Evolutionary conservation across 2,797 vertebrate genomes (phyloP), one percentile per base, ranked within the genome.

Genomic region (Anguilla pacifica): DNA sequence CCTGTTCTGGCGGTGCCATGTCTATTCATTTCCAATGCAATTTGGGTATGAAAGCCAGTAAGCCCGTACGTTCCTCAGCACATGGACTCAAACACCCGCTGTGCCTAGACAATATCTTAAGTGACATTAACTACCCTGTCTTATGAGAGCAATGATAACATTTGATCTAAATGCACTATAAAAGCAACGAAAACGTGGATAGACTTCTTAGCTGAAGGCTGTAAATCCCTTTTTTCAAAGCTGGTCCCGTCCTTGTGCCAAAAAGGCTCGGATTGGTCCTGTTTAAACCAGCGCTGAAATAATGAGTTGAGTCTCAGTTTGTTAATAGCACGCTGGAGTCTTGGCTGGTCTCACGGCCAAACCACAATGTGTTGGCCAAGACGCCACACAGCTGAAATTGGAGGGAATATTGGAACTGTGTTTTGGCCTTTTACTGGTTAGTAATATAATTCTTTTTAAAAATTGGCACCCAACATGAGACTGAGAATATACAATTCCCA

Each of bases 211-310:
- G 17, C 77, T 81, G 77, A 81, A 46, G 39, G 77, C 11, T 3
- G 6, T 2, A 9, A 49, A 5, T 15, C 10, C 25, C 17, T 1
- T 82, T 46, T n/a, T n/a, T 51, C 22, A 10, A 4, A 85, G 84
- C 84, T 70, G 39, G 7, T 49, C 59, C 22, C 19, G 61, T 35
- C 84, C 17, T 11, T 46, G 59, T 70, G 84, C 13, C 2, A 25
- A 51, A 43, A n/a, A 10, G 79, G 13, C 35, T 61, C 11, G 4
- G 83, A 17, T 3, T 28, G 2, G 53, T 92, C 77, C 85, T 83
- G 88, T 89, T 90, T 88, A 17, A 67, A 70, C 28, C 13, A 90
- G 39, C 70, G 39, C 83, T 91, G 91, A n/a, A 90, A 91, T 92
- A 90, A 72, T 83, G 90, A 90, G 72, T 83, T 55, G 46, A 82